Percentiles rank a stretch among this genome's conserved stretches.
Evolutionary conservation across 2,113 vertebrate species (phyloP).

Genomic region (Kobus ellipsiprymnus): DNA sequence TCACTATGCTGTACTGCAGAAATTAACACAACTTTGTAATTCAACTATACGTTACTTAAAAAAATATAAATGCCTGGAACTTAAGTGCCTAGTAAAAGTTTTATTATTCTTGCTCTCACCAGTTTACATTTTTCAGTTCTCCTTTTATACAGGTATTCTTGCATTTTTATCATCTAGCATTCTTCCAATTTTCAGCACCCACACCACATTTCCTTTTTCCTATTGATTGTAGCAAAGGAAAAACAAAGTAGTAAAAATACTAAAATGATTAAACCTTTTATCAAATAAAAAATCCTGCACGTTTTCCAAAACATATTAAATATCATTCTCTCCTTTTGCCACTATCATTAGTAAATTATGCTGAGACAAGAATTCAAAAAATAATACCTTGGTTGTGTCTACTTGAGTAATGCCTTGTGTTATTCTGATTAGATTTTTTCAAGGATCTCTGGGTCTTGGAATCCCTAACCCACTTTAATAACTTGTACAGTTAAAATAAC

Average conservation of each 20-base stretch:
- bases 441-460: background rate
- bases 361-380: background rate
- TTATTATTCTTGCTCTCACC: background rate
- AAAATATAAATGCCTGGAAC: background rate
- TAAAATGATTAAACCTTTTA: background rate
- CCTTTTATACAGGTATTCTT: background rate
- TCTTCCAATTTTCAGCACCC: background rate
- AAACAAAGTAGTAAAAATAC: background rate
- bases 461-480: background rate
- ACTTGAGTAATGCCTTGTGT: background rate
- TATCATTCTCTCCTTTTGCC: background rate
- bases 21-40: background rate
- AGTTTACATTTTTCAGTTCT: background rate
- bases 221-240: background rate
- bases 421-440: background rate
- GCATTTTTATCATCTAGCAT: background rate
- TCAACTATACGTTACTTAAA: background rate
- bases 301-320: background rate
- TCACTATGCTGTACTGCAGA: background rate
- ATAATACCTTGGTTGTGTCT: background rate
- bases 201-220: background rate
- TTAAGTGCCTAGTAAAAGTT: background rate
- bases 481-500: constrained; percentile 30
- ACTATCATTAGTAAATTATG: background rate
- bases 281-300: background rate